A percentile compares a stretch with the other conserved stretches of the same genome.
Evolutionary conservation across 2,888 invertebrate species (phyloP).

Genomic region (Athripsodes cinereus): DNA sequence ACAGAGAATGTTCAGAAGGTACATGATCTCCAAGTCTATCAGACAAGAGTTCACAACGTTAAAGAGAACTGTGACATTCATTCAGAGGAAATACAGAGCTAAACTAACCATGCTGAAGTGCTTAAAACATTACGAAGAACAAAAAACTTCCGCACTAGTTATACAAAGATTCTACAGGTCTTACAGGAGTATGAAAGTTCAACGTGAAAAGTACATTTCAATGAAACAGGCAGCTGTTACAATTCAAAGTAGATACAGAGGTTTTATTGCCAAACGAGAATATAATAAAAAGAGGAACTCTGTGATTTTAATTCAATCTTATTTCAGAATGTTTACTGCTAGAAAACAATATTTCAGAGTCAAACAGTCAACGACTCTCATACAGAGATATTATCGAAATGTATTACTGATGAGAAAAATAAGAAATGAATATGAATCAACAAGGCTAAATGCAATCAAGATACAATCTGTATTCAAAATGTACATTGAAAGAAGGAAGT

Average conservation of each 20-base stretch:
- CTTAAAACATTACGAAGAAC: constrained; percentile 7
- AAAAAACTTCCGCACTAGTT: constrained; percentile 2
- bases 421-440: constrained; percentile 32
- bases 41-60: constrained; percentile 13
- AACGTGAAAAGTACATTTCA: constrained; percentile 33
- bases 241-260: constrained; percentile 42
- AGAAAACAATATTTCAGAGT: constrained; percentile 33
- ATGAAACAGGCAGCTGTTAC: constrained; percentile 34
- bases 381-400: constrained; percentile 40
- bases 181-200: constrained; percentile 30
- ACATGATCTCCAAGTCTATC: constrained; percentile 31
- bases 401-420: constrained; percentile 33
- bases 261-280: constrained; percentile 22
- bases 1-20: constrained; percentile 33
- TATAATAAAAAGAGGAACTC: constrained; percentile 18
- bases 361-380: constrained; percentile 32
- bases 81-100: constrained; percentile 29
- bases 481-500: constrained; percentile 31
- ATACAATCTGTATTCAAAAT: constrained; percentile 27
- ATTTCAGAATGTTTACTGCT: constrained; percentile 27
- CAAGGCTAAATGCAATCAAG: constrained; percentile 30
- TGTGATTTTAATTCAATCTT: constrained; percentile 19
- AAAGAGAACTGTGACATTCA: constrained; percentile 12
- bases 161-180: constrained; percentile 16
- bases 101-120: constrained; percentile 10